Evolutionary conservation across 2,888 invertebrate genomes (phyloP).

Genomic region (Camptogramma bilineatum): DNA sequence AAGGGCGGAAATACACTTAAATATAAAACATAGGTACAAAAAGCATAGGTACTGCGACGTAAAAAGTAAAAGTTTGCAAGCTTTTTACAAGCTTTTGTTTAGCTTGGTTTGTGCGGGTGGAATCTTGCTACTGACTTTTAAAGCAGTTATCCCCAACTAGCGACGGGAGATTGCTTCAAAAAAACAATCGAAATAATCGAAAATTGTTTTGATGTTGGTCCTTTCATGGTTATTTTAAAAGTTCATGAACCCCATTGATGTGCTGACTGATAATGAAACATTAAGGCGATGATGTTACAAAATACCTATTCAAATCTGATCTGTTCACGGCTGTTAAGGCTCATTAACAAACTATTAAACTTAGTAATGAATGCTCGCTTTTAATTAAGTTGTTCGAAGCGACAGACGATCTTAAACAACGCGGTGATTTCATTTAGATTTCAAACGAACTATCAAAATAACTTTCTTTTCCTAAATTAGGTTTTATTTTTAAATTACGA

Average conservation of each 20-base stretch:
- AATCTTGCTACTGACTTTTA: no score
- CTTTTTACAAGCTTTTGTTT: no score
- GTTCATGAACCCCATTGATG: background rate
- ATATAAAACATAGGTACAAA: no score
- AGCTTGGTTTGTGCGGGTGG: no score
- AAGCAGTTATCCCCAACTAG: no score
- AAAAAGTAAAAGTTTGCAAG: no score
- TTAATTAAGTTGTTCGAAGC: conserved; percentile 24
- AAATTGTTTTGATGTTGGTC: no score
- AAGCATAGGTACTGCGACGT: no score
- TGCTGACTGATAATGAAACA: background rate
- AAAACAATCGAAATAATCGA: no score
- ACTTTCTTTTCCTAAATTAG: background rate
- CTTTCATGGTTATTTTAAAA: background rate
- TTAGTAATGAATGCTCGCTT: conserved; percentile 13
- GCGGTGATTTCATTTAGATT: conserved; percentile 10
- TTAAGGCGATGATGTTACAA: background rate
- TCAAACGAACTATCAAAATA: conserved; percentile 5
- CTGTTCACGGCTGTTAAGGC: conserved; percentile 7
- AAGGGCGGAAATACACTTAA: no score
- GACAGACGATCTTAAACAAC: conserved; percentile 6
- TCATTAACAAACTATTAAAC: conserved; percentile 25
- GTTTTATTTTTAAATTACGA: background rate
- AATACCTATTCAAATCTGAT: conserved; percentile 19
- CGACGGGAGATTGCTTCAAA: no score